Evolutionary conservation across 2,888 invertebrate genomes (phyloP).

Genomic region (Sesia apiformis): DNA sequence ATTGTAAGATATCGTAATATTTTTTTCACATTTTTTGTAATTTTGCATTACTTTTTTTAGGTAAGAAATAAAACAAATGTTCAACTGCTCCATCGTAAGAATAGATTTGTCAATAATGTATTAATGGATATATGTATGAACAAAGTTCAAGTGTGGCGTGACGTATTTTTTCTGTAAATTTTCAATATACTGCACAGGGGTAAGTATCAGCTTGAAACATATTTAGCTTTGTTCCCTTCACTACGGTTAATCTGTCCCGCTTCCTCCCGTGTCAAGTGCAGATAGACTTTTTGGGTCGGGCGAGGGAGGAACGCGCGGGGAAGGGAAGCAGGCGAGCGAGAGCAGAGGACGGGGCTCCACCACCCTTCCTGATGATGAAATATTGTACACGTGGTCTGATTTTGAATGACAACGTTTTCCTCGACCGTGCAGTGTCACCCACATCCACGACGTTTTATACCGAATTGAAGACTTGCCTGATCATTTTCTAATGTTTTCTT

Average conservation of each 20-base stretch:
- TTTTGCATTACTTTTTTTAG: no score
- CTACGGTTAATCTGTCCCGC: slow-evolving; percentile 74
- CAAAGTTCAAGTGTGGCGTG: no score
- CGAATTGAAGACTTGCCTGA: slow-evolving; percentile 53
- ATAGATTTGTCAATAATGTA: no score
- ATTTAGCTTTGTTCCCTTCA: slow-evolving; percentile 74
- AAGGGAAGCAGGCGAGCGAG: slow-evolving; percentile 20
- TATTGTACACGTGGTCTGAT: slow-evolving; percentile 84
- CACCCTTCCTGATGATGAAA: slow-evolving; percentile 79
- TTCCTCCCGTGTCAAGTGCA: slow-evolving; percentile 74
- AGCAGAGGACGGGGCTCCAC: slow-evolving; percentile 29
- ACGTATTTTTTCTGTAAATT: slow-evolving; percentile 25
- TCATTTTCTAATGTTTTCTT: slow-evolving; percentile 31
- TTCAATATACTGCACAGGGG: slow-evolving; percentile 41
- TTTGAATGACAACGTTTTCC: slow-evolving; percentile 80
- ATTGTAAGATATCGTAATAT: no score
- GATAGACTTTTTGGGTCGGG: slow-evolving; percentile 69
- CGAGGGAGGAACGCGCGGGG: slow-evolving; percentile 15
- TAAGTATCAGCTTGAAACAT: slow-evolving; percentile 71
- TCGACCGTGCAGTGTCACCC: slow-evolving; percentile 56
- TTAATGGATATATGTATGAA: no score
- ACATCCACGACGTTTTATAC: slow-evolving; percentile 57
- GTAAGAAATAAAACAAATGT: no score
- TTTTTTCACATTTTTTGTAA: no score
- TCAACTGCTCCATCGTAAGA: no score